Conservation (phyloP, 30 jellyfish, hydroid and myxozoan species). For the Pseudorhiza aurosa region DNA sequence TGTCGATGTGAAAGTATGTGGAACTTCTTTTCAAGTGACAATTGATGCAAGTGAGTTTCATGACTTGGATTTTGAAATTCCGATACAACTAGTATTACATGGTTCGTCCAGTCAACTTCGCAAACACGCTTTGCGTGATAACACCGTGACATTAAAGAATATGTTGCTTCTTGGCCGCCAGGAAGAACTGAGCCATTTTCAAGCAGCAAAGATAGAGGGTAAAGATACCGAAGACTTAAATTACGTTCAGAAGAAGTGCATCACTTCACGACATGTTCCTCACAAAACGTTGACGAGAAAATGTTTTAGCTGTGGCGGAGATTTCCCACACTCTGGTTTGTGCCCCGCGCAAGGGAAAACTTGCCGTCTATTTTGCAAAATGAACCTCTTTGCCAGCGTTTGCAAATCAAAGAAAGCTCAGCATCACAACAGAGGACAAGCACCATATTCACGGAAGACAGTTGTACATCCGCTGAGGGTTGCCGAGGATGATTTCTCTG, state of each 20-base stretch:
- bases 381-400: conserved; percentile 14
- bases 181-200: conserved; percentile 1
- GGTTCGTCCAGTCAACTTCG: conserved; percentile 25
- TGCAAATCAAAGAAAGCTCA: neutral
- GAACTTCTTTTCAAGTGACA: conserved; percentile 1
- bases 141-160: conserved; percentile 10
- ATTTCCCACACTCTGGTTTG: conserved; percentile 18
- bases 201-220: conserved; percentile 7
- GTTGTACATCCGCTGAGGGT: neutral
- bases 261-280: neutral
- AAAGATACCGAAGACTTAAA: neutral
- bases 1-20: conserved; percentile 5
- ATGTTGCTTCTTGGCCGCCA: conserved; percentile 33
- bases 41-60: conserved; percentile 22
- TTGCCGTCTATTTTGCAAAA: conserved; percentile 1
- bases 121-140: conserved; percentile 22
- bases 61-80: conserved; percentile 11
- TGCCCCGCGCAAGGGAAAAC: conserved; percentile 30
- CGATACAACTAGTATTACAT: neutral
- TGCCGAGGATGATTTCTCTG: conserved; percentile 6
- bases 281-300: neutral
- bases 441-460: no score
- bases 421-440: neutral
- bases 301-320: conserved; percentile 35
- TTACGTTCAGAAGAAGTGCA: neutral